Conservation (phyloP, 30 jellyfish, hydroid and myxozoan genomes). For the Cassiopea xamachana region DNA sequence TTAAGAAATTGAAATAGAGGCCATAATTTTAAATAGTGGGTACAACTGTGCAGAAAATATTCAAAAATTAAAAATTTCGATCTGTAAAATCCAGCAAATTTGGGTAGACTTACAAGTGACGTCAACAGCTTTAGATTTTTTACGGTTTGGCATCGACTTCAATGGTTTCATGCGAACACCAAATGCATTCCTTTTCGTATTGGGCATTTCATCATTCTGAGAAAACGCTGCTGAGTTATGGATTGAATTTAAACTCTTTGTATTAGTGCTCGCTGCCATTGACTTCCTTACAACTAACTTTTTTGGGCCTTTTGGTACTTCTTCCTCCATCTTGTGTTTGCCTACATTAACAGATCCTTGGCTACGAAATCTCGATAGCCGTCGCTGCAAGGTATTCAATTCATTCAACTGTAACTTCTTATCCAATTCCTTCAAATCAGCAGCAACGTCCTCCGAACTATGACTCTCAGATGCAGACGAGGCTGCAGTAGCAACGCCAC, state of each 20-base stretch:
- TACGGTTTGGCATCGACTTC: constrained; percentile 11
- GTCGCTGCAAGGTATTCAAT: not conserved
- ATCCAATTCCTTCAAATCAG: not conserved
- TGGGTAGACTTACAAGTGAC: not conserved
- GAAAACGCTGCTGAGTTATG: not conserved
- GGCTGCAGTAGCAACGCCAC: constrained; percentile 28
- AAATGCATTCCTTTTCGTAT: not conserved
- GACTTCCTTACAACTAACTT: constrained; percentile 6
- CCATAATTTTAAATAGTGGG: too few relatives aligned
- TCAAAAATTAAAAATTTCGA: too few relatives aligned
- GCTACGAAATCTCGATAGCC: not conserved
- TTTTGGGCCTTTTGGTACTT: constrained; percentile 6
- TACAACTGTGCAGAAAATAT: too few relatives aligned
- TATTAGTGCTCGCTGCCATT: not conserved
- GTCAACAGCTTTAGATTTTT: constrained; percentile 1
- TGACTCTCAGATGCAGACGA: constrained; percentile 18
- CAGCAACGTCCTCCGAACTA: not conserved
- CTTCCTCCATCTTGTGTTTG: not conserved
- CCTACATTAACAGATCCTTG: not conserved
- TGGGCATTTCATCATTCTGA: not conserved
- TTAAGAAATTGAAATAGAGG: too few relatives aligned
- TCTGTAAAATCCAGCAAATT: too few relatives aligned
- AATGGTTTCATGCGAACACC: constrained; percentile 13
- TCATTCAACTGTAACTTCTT: not conserved
- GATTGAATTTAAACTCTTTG: not conserved